Evolutionary conservation across 2,888 invertebrate genomes (phyloP), one percentile per base, ranked within the genome.

Genomic region (Thymelicus sylvestris): DNA sequence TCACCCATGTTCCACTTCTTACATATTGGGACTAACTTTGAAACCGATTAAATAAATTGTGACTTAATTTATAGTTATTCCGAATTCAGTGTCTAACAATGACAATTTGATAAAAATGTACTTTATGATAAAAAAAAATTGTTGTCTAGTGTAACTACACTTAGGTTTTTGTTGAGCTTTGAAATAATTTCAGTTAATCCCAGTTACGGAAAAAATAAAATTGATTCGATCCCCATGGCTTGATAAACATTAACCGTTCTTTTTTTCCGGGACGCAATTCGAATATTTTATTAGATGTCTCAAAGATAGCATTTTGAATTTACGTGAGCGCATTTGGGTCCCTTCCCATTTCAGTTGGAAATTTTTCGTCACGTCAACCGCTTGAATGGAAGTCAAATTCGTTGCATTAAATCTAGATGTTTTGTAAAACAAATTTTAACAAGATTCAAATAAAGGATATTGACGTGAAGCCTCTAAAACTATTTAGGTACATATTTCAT

Each of bases 111-210:
- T 31, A 31, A 31, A 31, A 31, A 31, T 31, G 31, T 31, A 31
- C 5, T 31, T 31, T 31, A 31, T 31, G 31, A 31, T 31, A 31
- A 31, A 24, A 24, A 31, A 31, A 31, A 31, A 31, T 31, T 5
- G 31, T 31, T 31, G 31, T 31, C 31, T n/a, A n/a, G n/a, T n/a
- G n/a, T n/a, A n/a, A n/a, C n/a, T n/a, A n/a, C n/a, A n/a, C n/a
- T n/a, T n/a, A n/a, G n/a, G n/a, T n/a, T n/a, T n/a, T n/a, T n/a
- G n/a, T n/a, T n/a, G n/a, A n/a, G n/a, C 6, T 50, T 24, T 52
- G 31, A 61, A n/a, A 67, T 62, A 44, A 80, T 84, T 81, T 81
- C 82, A 77, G 75, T 74, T 81, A 83, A 83, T 83, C 82, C 79
- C 72, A 74, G 73, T 75, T 74, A 76, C 76, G 77, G 78, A 75